Evolutionary conservation across 2,888 invertebrate species (phyloP).

Genomic region (Nymphalis c-album): DNA sequence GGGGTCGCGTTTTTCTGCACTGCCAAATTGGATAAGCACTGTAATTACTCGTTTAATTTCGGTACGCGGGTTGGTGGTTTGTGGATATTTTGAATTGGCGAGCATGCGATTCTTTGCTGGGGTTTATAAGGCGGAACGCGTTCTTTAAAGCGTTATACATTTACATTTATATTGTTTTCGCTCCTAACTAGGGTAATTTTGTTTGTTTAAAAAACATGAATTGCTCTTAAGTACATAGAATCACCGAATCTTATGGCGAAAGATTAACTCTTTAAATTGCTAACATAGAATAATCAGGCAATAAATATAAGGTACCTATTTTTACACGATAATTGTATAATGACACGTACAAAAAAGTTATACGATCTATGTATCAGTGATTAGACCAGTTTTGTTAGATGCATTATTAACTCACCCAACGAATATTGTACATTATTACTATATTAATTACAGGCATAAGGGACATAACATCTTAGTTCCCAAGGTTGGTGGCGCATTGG

Average conservation of each 20-base stretch:
- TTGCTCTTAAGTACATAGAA: slow-evolving; percentile 10
- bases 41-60: slow-evolving; percentile 75
- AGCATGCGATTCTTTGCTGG: slow-evolving; percentile 54
- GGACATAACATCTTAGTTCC: no score
- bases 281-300: neutral
- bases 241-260: neutral
- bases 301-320: neutral
- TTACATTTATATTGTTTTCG: slow-evolving; percentile 43
- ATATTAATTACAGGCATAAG: no score
- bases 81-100: slow-evolving; percentile 60
- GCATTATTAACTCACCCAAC: neutral
- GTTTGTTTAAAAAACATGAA: slow-evolving; percentile 13
- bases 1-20: slow-evolving; percentile 78
- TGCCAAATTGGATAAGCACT: slow-evolving; percentile 80
- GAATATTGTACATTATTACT: neutral
- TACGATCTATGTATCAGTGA: neutral
- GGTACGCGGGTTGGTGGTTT: slow-evolving; percentile 52
- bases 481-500: no score
- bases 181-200: slow-evolving; percentile 38
- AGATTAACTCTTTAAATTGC: neutral
- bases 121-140: slow-evolving; percentile 66
- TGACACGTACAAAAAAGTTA: neutral
- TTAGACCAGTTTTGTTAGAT: neutral
- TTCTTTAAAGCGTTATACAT: slow-evolving; percentile 42
- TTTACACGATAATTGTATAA: neutral